Conservation (phyloP, 2,113 vertebrate genomes). For the Girardinichthys multiradiatus region DNA sequence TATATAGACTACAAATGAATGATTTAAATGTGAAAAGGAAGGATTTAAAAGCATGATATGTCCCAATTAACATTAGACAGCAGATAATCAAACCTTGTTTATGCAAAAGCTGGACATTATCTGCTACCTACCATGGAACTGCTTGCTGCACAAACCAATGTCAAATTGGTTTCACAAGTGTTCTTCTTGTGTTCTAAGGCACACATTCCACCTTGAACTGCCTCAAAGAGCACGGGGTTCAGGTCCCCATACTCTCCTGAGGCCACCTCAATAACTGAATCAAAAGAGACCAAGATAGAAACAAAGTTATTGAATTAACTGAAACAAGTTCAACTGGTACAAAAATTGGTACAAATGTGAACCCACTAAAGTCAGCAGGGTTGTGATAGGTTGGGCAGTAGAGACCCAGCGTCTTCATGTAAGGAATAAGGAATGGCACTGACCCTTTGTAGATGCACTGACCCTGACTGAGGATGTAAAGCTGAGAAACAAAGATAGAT, state of each 20-base stretch:
- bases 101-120: background rate
- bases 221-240: conserved; percentile 92
- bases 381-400: conserved; percentile 98
- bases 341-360: too few relatives aligned
- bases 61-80: too few relatives aligned
- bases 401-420: conserved; percentile 92
- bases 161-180: conserved; percentile 80
- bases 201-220: conserved; percentile 91
- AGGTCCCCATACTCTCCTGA: conserved; percentile 97
- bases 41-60: too few relatives aligned
- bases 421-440: conserved; percentile 92
- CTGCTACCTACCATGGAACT: conserved; percentile 79
- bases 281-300: background rate
- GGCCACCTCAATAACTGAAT: conserved; percentile 94
- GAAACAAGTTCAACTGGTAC: background rate
- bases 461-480: conserved; percentile 97
- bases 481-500: conserved; percentile 76
- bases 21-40: too few relatives aligned
- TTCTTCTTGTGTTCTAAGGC: conserved; percentile 87
- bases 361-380: conserved; percentile 97
- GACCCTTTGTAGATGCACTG: conserved; percentile 97
- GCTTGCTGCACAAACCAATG: conserved; percentile 71
- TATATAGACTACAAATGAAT: too few relatives aligned
- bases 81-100: too few relatives aligned
- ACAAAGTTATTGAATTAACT: background rate